Conservation (phyloP, 2,888 invertebrate genomes). For the Leucophenga maculata region DNA sequence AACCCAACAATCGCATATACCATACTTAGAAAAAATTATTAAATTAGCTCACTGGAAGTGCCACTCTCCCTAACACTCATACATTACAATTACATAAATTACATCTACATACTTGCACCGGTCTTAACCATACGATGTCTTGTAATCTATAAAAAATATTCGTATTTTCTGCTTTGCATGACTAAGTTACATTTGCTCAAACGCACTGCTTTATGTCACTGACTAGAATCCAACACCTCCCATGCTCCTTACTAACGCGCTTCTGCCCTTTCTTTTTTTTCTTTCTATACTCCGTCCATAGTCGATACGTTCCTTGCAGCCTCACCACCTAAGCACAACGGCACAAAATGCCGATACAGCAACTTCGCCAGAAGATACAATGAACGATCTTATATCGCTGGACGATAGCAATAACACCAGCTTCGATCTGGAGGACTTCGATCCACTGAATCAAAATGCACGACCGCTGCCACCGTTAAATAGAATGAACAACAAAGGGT, state of each 20-base stretch:
- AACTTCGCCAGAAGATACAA: slow-evolving; percentile 70
- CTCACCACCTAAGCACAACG: slow-evolving; percentile 42
- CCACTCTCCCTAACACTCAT: slow-evolving; percentile 30
- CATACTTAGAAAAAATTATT: slow-evolving; percentile 33
- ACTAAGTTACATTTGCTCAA: slow-evolving; percentile 30
- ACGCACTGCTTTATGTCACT: slow-evolving; percentile 35
- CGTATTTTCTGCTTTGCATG: not conserved
- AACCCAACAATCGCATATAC: slow-evolving; percentile 40
- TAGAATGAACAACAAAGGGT: slow-evolving; percentile 35
- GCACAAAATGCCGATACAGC: slow-evolving; percentile 30
- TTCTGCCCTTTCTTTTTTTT: slow-evolving; percentile 32
- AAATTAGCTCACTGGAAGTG: slow-evolving; percentile 47
- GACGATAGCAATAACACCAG: slow-evolving; percentile 78
- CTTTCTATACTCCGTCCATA: slow-evolving; percentile 35
- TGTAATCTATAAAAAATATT: not conserved
- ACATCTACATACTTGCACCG: not conserved
- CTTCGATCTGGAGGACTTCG: slow-evolving; percentile 79
- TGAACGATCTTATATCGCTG: slow-evolving; percentile 78
- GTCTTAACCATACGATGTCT: slow-evolving; percentile 28
- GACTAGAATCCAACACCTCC: slow-evolving; percentile 24
- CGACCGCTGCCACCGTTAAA: slow-evolving; percentile 69
- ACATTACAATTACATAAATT: slow-evolving; percentile 23
- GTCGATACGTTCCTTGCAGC: slow-evolving; percentile 59
- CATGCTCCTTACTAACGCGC: slow-evolving; percentile 22
- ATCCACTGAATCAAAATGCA: slow-evolving; percentile 75